Percentiles rank a stretch among this genome's conserved stretches.
phyloP scores from a whole-genome alignment of 2,888 invertebrate species.

The Conistra vaccinii region DNA sequence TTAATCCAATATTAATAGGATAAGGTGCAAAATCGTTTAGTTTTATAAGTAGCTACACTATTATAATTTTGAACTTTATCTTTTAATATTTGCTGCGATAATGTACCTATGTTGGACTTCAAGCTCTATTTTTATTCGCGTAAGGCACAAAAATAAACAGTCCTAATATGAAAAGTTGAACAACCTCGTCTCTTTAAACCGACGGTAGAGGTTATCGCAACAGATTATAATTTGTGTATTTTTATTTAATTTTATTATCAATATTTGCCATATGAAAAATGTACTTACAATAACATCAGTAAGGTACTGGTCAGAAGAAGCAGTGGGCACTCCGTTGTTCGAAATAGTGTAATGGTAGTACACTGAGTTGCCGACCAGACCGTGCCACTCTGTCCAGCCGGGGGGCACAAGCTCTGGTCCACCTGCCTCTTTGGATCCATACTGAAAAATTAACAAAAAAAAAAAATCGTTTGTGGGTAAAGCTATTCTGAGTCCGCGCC shows the following conservation, averaged over 20 bases:
- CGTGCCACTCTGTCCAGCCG: slow-evolving; percentile 97
- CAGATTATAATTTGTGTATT: slow-evolving; percentile 5
- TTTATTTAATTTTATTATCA: not conserved
- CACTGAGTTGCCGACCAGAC: slow-evolving; percentile 97
- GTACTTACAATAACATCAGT: slow-evolving; percentile 95
- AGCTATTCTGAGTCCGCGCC: too few relatives aligned
- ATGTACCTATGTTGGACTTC: not conserved
- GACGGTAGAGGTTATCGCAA: slow-evolving; percentile 18
- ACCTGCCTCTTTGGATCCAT: slow-evolving; percentile 91
- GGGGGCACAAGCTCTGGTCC: slow-evolving; percentile 93
- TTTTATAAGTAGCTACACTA: too few relatives aligned
- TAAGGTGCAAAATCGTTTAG: not conserved
- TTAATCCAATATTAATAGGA: not conserved
- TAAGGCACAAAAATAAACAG: slow-evolving; percentile 1
- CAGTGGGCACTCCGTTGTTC: slow-evolving; percentile 93
- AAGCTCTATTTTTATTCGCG: not conserved
- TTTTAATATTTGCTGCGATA: not conserved
- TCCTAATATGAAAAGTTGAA: slow-evolving; percentile 1
- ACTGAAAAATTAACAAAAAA: slow-evolving; percentile 82
- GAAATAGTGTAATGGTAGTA: slow-evolving; percentile 97
- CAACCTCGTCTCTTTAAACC: not conserved
- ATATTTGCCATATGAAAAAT: not conserved
- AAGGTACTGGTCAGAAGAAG: slow-evolving; percentile 93
- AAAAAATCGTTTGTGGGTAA: too few relatives aligned
- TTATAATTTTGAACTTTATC: not conserved